Base-by-base conservation (phyloP, 2,888 invertebrate genomes). In the Micropterix aruncella region DNA sequence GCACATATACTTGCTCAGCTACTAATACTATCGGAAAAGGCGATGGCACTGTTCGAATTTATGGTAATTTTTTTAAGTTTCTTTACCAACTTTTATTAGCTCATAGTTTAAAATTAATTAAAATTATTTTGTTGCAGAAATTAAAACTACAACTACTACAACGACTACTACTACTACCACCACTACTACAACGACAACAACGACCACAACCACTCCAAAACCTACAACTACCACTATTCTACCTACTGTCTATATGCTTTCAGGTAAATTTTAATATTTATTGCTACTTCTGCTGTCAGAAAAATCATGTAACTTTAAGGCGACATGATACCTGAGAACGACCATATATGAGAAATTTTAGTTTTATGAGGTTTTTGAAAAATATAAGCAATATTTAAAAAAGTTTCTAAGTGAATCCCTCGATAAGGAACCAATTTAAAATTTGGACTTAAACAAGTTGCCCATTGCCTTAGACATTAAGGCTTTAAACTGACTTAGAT, bases 1-100 rank as follows among this genome's bases (percentile, higher is more conserved):
- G 80, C 3, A 75, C 75, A 2, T 84, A 83, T 58, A 79, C 75
- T 41, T 85, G 85, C 56, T 74, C 80, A 1, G 79, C 82, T 2
- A 76, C 79, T 5, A 84, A 85, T 54, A 77, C 78, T 7, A 69
- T 83, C 60, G 84, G 84, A 2, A 78, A 75, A 55, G 74, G 80
- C 2, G 79, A 83, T 53, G 80, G 79, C 19, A 78, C 77, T 16
- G 69, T 83, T 46, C 64, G 81, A 50, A 63, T 85, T 41, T 81
- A 81, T 56, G 80, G 83, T 83, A 61, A 70, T 65, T 54, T 19
- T 16, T 19, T 7, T 5, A 14, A 2, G 27, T 9, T 27, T 36
- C 9, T 27, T 9, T 27, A 18, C n/a, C n/a, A n/a, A n/a, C n/a
- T n/a, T n/a, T 18, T 18, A n/a, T 18, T 39, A 17, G 12, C 4